Evolutionary conservation across 2,113 vertebrate species (phyloP), one percentile per base, ranked within the genome.

Genomic region (Pao palembangensis): DNA sequence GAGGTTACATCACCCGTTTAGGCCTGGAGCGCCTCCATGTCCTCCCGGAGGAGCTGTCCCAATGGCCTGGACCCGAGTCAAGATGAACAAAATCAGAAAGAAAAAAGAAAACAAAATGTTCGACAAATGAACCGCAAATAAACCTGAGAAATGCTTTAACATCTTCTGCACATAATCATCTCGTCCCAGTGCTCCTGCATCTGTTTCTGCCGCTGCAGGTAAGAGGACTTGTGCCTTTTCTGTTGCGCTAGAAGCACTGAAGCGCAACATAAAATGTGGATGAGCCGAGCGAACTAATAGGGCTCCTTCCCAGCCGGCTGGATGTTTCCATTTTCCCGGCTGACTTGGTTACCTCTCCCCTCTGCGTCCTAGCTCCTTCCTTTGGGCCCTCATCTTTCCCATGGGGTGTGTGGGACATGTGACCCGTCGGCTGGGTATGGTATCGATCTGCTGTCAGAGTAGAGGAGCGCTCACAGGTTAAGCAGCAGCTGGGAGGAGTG

Each of bases 391-490:
- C 38, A 21, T 55, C 21, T 50, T 43, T 63, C 51, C 63, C 42
- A 42, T 43, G 38, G 38, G 1, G 16, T 19, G 43, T 47, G 44
- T 38, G n/a, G 56, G 63, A 55, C 57, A 64, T 28, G 38, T 25
- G 53, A 20, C 14, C 23, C 11, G 51, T 43, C 43, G 48, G 70
- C 56, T 55, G 62, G 43, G 67, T 38, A 34, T 19, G 34, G 25
- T 50, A 63, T 57, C 51, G 62, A 73, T 48, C 56, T 28, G 46
- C 55, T 67, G 54, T 60, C 48, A 59, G 53, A 41, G 21, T 2
- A 47, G 44, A 17, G 62, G 46, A 51, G 63, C 34, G 52, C 16
- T 55, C 41, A 69, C 51, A 69, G 41, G 47, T 62, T 38, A 52
- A 57, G 21, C 58, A 44, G 61, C 68, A 43, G 54, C 31, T 43